phyloP scores from a whole-genome alignment of 37 sponge, comb jelly and placozoan species.

The Haliclona indistincta region DNA sequence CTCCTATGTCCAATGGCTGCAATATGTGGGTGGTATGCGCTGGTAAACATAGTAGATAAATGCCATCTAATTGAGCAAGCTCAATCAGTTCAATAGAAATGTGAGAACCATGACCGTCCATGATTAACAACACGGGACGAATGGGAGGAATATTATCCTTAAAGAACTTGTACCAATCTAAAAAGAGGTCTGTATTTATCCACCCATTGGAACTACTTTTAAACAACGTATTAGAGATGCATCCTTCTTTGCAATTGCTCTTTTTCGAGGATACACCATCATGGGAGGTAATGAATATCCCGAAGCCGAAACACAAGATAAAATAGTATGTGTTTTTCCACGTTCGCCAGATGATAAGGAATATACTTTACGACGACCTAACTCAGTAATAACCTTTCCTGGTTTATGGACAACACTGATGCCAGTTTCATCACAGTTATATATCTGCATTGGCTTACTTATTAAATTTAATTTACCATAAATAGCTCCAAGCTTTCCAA shows the following conservation, averaged over 20 bases:
- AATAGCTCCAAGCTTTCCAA: slow-evolving; percentile 27
- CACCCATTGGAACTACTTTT: slow-evolving; percentile 51
- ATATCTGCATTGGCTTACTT: slow-evolving; percentile 15
- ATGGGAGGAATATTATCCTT: slow-evolving; percentile 36
- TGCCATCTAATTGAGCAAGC: slow-evolving; percentile 42
- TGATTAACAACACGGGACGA: slow-evolving; percentile 51
- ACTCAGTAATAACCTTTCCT: slow-evolving; percentile 16
- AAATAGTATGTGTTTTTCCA: slow-evolving; percentile 59
- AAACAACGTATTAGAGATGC: slow-evolving; percentile 48
- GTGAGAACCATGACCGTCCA: slow-evolving; percentile 69
- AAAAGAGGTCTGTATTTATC: slow-evolving; percentile 49
- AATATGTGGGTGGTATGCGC: slow-evolving; percentile 64
- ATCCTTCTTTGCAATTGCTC: slow-evolving; percentile 41
- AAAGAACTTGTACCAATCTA: slow-evolving; percentile 60
- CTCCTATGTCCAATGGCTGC: slow-evolving; percentile 65
- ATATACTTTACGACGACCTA: not conserved
- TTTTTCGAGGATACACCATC: slow-evolving; percentile 61
- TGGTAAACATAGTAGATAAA: slow-evolving; percentile 56
- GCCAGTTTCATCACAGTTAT: slow-evolving; percentile 24
- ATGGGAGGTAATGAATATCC: slow-evolving; percentile 53
- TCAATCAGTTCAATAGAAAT: slow-evolving; percentile 59
- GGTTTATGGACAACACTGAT: slow-evolving; percentile 8
- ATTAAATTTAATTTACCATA: not conserved
- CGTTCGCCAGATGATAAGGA: slow-evolving; percentile 48
- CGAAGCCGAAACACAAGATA: slow-evolving; percentile 58